These are phyloP conservation scores for Koerneria pararmatus DNA, from an alignment of 2,888 invertebrate species.

Conservation along the genomic window DNA sequence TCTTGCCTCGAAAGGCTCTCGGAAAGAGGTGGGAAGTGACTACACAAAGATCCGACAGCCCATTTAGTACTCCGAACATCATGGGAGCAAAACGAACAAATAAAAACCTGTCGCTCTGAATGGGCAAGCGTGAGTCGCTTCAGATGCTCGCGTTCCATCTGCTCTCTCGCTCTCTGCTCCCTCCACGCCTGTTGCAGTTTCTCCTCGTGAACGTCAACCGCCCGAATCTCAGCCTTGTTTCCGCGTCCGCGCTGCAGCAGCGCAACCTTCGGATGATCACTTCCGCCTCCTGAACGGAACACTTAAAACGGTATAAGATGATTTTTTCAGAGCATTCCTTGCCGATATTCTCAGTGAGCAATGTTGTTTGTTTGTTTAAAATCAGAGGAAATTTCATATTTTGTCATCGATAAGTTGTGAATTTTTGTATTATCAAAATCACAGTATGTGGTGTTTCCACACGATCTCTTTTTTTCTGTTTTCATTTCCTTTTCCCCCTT, in stretches of 20 bases:
- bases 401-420: background rate
- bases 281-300: slow-evolving; percentile 1
- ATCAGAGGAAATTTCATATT: background rate
- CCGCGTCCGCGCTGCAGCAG: slow-evolving; percentile 8
- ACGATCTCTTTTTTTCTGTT: too few relatives aligned
- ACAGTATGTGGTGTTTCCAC: background rate
- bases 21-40: too few relatives aligned
- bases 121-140: slow-evolving; percentile 42
- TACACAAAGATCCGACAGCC: too few relatives aligned
- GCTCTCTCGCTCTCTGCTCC: slow-evolving; percentile 32
- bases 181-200: slow-evolving; percentile 34
- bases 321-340: too few relatives aligned
- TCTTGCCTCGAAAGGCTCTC: too few relatives aligned
- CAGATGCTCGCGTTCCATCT: slow-evolving; percentile 36
- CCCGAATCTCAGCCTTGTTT: slow-evolving; percentile 31
- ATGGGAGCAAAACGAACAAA: too few relatives aligned
- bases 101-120: slow-evolving; percentile 33
- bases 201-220: slow-evolving; percentile 35
- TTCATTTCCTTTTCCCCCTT: too few relatives aligned
- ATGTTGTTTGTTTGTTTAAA: background rate
- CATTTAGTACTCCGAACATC: too few relatives aligned
- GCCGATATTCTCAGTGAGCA: too few relatives aligned
- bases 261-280: background rate
- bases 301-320: too few relatives aligned
- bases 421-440: background rate